phyloP scores from a whole-genome alignment of 1,140 invertebrate species.

The fruit fly (Drosophila melanogaster) region Release_6_plus_ISO1_MT NT_033777.3:23405501-23406000 shows the following conservation, averaged over 20 bases:
- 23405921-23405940: constrained; percentile 67
- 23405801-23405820: constrained; percentile 29
- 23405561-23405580: constrained; percentile 31
- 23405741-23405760: constrained; percentile 46
- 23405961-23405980: constrained; percentile 47
- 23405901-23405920: constrained; percentile 15
- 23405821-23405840: constrained; percentile 47
- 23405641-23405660: constrained; percentile 29
- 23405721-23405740: constrained; percentile 52
- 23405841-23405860: constrained; percentile 62
- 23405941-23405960: constrained; percentile 64
- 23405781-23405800: constrained; percentile 28
- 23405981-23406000: constrained; percentile 29
- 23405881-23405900: constrained; percentile 22
- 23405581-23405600: constrained; percentile 50
- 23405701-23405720: constrained; percentile 45
- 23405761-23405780: constrained; percentile 35
- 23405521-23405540: constrained; percentile 20
- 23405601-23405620: constrained; percentile 45
- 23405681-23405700: constrained; percentile 37
- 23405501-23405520: constrained; percentile 40
- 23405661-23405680: constrained; percentile 11
- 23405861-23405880: constrained; percentile 59
- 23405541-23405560: constrained; percentile 26
- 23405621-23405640: constrained; percentile 53